A percentile compares a stretch with the other conserved stretches of the same genome.
These are phyloP conservation scores for Scophthalmus maximus DNA, from an alignment of 2,113 vertebrate species.

Conservation along the genomic window DNA sequence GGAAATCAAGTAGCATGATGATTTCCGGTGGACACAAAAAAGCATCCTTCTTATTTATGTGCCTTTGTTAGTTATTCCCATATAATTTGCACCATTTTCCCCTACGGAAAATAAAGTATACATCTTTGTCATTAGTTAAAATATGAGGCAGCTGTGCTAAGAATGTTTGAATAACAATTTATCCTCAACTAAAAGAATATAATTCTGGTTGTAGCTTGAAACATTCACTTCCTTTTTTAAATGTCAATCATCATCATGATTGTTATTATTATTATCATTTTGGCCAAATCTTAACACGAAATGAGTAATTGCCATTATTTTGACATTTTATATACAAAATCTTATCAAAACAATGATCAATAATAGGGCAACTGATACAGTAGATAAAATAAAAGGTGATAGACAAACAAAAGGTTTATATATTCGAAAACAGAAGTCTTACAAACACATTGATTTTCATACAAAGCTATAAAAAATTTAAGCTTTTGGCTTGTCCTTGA, in stretches of 20 bases:
- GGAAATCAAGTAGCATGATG: constrained; percentile 23
- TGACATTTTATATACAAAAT: background rate
- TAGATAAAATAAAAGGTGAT: constrained; percentile 8
- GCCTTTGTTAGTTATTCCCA: background rate
- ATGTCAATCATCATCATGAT: no score
- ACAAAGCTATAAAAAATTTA: background rate
- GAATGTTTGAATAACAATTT: no score
- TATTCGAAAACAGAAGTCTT: no score
- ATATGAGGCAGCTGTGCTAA: background rate
- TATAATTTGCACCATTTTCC: background rate
- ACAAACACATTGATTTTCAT: background rate
- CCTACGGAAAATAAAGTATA: background rate
- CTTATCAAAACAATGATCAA: background rate
- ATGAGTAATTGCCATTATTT: background rate
- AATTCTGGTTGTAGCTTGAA: no score
- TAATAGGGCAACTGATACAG: background rate
- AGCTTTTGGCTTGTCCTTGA: background rate
- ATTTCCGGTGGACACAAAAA: background rate
- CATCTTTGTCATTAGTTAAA: background rate
- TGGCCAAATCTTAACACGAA: background rate
- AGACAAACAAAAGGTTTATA: no score
- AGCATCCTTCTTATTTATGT: background rate
- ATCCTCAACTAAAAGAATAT: no score
- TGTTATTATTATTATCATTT: no score
- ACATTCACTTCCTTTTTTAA: no score